Conservation (phyloP, 1,140 invertebrate species). For the Aricia agestis region DNA sequence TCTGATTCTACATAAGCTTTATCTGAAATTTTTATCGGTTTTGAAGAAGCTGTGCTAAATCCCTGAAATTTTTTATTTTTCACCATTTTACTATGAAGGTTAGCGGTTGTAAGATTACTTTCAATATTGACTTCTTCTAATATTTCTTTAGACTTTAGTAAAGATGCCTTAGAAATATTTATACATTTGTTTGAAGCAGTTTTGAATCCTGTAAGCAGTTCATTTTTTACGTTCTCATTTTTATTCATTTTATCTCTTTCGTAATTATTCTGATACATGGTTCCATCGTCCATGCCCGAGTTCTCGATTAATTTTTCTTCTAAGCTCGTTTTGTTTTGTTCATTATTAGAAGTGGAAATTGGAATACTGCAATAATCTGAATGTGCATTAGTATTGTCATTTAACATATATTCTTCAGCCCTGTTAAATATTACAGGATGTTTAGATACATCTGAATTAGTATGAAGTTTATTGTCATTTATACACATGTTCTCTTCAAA, state of each 20-base stretch:
- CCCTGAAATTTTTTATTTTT: constrained; percentile 23
- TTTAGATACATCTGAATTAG: not conserved
- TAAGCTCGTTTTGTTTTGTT: not conserved
- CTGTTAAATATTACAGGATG: constrained; percentile 19
- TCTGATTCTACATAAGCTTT: constrained; percentile 39
- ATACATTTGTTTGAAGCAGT: constrained; percentile 45
- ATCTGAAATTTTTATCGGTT: constrained; percentile 39
- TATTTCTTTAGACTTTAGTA: constrained; percentile 37
- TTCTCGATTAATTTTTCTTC: not conserved
- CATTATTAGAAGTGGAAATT: not conserved
- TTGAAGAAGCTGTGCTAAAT: constrained; percentile 49
- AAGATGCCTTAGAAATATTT: constrained; percentile 43
- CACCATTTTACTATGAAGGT: not conserved
- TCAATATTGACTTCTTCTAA: constrained; percentile 34
- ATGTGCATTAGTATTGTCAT: not conserved
- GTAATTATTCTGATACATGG: not conserved
- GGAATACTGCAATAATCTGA: too few relatives aligned
- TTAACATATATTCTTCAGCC: constrained; percentile 14
- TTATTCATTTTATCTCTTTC: not conserved
- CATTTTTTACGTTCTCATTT: constrained; percentile 12
- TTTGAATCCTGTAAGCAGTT: constrained; percentile 35
- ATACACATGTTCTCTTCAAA: constrained; percentile 41
- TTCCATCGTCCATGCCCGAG: not conserved
- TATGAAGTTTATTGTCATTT: constrained; percentile 13
- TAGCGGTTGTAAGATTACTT: not conserved